Evolutionary conservation across 2,797 vertebrate species (phyloP).

Genomic region (Arrhamphus sclerolepis): DNA sequence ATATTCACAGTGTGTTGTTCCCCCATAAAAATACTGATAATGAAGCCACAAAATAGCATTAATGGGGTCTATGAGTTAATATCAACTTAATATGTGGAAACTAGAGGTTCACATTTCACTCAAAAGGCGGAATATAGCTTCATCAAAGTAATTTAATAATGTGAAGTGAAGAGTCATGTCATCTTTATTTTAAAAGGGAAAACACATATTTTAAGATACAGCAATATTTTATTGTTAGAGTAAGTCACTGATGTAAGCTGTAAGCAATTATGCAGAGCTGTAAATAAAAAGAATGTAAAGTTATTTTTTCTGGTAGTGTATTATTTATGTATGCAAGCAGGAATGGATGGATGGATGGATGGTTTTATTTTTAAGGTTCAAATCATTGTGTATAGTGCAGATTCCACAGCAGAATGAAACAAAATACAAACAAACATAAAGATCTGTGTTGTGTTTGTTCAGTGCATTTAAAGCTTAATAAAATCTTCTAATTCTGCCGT

Average conservation of each 20-base stretch:
- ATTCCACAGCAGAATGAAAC: too few relatives aligned
- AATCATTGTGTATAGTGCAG: too few relatives aligned
- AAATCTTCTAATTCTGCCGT: too few relatives aligned
- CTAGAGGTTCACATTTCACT: neutral
- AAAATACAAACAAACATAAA: too few relatives aligned
- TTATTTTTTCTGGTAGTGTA: neutral
- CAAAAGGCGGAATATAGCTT: neutral
- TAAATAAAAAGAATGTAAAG: neutral
- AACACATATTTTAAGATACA: neutral
- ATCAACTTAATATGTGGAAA: too few relatives aligned
- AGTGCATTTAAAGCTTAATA: too few relatives aligned
- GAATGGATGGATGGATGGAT: too few relatives aligned
- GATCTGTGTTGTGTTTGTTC: too few relatives aligned
- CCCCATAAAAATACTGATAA: neutral
- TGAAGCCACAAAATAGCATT: neutral
- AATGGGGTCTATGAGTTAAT: too few relatives aligned
- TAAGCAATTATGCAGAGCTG: neutral
- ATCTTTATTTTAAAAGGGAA: neutral
- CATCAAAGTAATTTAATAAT: neutral
- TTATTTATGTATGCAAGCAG: neutral
- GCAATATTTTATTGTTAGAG: neutral
- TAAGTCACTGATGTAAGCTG: neutral
- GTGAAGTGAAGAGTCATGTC: neutral
- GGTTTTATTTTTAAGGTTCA: too few relatives aligned
- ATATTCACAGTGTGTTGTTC: neutral